These are phyloP conservation scores for Aythya baeri DNA, from an alignment of 2,113 vertebrate genomes.

Conservation along the genomic window DNA sequence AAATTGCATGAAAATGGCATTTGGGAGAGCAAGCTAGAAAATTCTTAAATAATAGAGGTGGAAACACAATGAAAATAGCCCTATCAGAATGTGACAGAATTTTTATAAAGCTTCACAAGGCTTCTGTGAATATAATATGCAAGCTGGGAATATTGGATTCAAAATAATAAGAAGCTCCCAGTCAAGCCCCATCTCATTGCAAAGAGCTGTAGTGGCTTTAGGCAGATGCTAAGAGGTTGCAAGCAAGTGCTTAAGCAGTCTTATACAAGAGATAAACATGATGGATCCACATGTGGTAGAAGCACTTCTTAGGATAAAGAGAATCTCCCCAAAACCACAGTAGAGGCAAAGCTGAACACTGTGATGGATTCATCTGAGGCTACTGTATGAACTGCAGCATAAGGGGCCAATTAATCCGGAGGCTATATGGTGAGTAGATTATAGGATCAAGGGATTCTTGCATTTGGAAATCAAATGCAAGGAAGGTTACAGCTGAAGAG, in stretches of 20 bases:
- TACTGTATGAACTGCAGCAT: background rate
- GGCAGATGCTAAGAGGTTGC: conserved; percentile 41
- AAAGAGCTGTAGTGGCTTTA: conserved; percentile 32
- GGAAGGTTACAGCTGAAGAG: background rate
- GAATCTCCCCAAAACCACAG: background rate
- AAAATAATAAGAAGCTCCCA: conserved; percentile 46
- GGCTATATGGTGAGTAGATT: background rate
- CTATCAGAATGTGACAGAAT: conserved; percentile 25
- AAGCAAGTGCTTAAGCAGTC: conserved; percentile 31
- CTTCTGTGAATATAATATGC: conserved; percentile 27
- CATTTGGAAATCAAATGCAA: background rate
- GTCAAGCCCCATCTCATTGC: conserved; percentile 35
- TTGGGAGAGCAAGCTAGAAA: background rate
- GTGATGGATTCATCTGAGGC: background rate
- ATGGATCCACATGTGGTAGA: background rate
- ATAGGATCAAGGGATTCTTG: background rate
- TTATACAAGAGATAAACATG: conserved; percentile 28
- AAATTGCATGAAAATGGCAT: conserved; percentile 15
- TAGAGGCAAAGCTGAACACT: background rate
- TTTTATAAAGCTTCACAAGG: conserved; percentile 54
- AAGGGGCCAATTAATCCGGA: background rate
- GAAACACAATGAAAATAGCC: conserved; percentile 48
- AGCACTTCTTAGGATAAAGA: conserved; percentile 14
- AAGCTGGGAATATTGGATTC: conserved; percentile 55
- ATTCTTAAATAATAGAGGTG: conserved; percentile 42